phyloP scores from a whole-genome alignment of 2,113 vertebrate genomes.

The Raja brachyura region DNA sequence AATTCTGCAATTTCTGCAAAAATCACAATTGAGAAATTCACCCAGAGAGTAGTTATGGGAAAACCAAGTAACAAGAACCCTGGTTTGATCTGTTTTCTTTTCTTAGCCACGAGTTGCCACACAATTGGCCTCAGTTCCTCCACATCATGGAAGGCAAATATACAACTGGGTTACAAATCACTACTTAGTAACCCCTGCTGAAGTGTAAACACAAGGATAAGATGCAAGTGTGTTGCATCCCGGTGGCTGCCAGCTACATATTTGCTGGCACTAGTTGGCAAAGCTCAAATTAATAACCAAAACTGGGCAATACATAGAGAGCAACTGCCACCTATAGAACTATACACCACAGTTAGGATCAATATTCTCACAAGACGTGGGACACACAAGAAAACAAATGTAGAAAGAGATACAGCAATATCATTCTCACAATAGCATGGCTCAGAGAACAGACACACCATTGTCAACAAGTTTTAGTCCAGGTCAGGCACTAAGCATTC shows the following conservation, averaged over 20 bases:
- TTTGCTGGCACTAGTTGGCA: neutral
- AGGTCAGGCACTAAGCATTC: neutral
- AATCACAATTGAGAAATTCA: neutral
- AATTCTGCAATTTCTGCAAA: no score
- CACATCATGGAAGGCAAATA: neutral
- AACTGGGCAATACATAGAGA: neutral
- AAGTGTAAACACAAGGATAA: neutral
- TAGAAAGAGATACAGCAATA: neutral
- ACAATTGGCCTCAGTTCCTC: neutral
- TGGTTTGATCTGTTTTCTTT: neutral
- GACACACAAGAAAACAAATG: neutral
- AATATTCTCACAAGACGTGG: neutral
- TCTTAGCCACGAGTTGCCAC: neutral
- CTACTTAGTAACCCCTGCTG: neutral
- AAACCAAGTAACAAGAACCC: neutral
- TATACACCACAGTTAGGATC: neutral
- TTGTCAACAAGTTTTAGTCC: neutral
- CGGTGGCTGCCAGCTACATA: neutral
- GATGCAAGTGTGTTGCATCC: neutral
- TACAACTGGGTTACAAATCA: neutral
- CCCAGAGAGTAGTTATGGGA: neutral
- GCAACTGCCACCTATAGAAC: neutral
- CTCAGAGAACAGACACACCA: neutral
- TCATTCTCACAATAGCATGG: neutral
- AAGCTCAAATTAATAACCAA: neutral